Base-by-base conservation (phyloP, 2,888 invertebrate genomes). In the Drosophila robusta region DNA sequence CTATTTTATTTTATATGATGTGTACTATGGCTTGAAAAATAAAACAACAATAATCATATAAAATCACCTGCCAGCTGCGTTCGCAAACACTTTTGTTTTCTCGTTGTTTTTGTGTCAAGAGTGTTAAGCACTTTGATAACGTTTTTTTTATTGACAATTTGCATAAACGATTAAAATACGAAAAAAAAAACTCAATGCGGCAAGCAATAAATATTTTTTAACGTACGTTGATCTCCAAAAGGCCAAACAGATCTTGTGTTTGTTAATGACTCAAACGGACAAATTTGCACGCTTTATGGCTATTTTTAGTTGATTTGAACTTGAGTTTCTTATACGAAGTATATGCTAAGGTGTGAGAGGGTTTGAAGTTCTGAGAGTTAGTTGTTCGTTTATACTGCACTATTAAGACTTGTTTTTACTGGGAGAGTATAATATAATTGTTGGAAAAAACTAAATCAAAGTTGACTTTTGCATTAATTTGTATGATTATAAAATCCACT, bases 81-180 rank as follows among this genome's bases (percentile, higher is more conserved):
- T 22, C 16, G 14, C 9, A 14, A 39, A 39, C 9, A 39, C 16
- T 39, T 39, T 14, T 39, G n/a, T 16, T 39, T 34, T n/a, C 16
- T 45, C 11, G 9, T 39, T 45, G 8, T 46, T 3, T 57, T 50
- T 29, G 2, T 49, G 16, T 44, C 18, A 12, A 39, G 14, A 14
- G 11, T 9, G 18, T 44, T n/a, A 41, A 34, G 41, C 24, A 34
- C 16, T 34, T 50, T 50, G 39, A 44, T 58, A 26, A 22, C 34
- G 32, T 14, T 38, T 46, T 18, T 18, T 18, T 29, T 18, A 46
- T 47, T 9, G 32, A 16, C 32, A 47, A 55, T 66, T 62, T 58
- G 51, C 58, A 58, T 58, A 56, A 58, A 45, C 71, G 67, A 67
- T 75, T 67, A 62, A 49, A 47, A 72, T n/a, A 44, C 38, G 60